These are phyloP conservation scores for Drosophila bifasciata DNA, from an alignment of 1,140 invertebrate species.

Conservation along the genomic window DNA sequence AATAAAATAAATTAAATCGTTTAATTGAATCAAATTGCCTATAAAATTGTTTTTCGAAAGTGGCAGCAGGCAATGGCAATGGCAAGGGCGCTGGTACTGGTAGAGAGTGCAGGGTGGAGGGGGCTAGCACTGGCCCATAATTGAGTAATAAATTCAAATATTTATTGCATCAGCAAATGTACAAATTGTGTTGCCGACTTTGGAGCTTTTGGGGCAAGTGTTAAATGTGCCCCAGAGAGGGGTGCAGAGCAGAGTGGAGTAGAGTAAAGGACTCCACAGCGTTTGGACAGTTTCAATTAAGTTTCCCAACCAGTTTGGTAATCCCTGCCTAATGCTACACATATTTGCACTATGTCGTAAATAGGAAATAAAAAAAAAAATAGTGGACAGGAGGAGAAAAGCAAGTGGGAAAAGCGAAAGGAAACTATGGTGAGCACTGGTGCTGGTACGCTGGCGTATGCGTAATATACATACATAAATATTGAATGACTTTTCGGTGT, in stretches of 20 bases:
- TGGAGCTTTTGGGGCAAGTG: conserved; percentile 23
- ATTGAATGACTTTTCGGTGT: conserved; percentile 61
- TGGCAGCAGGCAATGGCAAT: conserved; percentile 6
- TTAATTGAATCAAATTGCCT: conserved; percentile 75
- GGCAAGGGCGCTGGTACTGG: not conserved
- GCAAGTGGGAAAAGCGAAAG: conserved; percentile 1
- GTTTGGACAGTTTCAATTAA: conserved; percentile 60
- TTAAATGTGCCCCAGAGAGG: conserved; percentile 37
- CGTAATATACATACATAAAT: conserved; percentile 61
- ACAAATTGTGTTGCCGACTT: conserved; percentile 42
- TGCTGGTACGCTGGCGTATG: conserved; percentile 23
- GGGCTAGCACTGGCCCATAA: conserved; percentile 31
- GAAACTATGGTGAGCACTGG: conserved; percentile 2
- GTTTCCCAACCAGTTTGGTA: conserved; percentile 44
- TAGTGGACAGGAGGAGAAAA: not conserved
- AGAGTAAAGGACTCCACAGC: not conserved
- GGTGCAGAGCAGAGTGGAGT: not conserved
- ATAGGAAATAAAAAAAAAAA: not conserved
- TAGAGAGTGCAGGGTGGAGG: too few species aligned
- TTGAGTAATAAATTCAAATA: conserved; percentile 72
- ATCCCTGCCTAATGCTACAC: conserved; percentile 46
- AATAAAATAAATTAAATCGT: conserved; percentile 76
- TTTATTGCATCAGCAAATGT: conserved; percentile 66
- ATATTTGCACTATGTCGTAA: conserved; percentile 50
- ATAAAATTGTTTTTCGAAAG: conserved; percentile 66